These are phyloP conservation scores for Drosophila grimshawi DNA, from an alignment of 1,140 invertebrate species.

Conservation along the genomic window DNA sequence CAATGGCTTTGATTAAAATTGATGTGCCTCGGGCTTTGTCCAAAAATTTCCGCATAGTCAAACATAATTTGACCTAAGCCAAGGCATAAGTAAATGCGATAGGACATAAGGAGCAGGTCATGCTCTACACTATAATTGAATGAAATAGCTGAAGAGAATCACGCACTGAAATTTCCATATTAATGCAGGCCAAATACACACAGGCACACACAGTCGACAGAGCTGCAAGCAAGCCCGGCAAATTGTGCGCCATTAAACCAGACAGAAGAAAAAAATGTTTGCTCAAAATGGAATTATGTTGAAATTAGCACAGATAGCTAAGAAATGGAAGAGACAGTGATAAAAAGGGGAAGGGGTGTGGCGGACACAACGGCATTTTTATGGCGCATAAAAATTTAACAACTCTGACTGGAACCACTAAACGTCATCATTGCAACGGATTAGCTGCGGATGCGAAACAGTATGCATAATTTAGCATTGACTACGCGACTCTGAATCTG, in stretches of 20 bases:
- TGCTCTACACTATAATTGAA: constrained; percentile 69
- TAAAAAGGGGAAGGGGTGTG: background rate
- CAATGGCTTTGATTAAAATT: constrained; percentile 76
- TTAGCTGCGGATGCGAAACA: constrained; percentile 63
- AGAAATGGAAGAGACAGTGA: constrained; percentile 1
- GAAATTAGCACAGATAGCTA: constrained; percentile 64
- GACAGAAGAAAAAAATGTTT: constrained; percentile 26
- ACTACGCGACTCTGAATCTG: constrained; percentile 40
- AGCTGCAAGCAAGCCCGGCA: constrained; percentile 26
- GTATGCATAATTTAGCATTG: constrained; percentile 54
- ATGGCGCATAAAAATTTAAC: constrained; percentile 71
- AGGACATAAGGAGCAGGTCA: constrained; percentile 61
- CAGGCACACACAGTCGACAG: background rate
- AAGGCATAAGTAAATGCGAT: constrained; percentile 74
- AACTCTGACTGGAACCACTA: constrained; percentile 73
- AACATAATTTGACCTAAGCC: constrained; percentile 78
- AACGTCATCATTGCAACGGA: constrained; percentile 75
- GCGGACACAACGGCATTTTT: constrained; percentile 37
- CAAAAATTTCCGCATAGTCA: constrained; percentile 76
- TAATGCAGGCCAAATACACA: constrained; percentile 57
- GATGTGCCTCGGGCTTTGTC: constrained; percentile 73
- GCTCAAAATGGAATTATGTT: constrained; percentile 70
- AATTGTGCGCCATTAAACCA: constrained; percentile 55
- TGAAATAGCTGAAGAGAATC: constrained; percentile 66
- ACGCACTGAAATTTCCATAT: constrained; percentile 69